A percentile compares a stretch with the other conserved stretches of the same genome.
phyloP scores from a whole-genome alignment of 2,113 vertebrate species.

The Paramisgurnus dabryanus region DNA sequence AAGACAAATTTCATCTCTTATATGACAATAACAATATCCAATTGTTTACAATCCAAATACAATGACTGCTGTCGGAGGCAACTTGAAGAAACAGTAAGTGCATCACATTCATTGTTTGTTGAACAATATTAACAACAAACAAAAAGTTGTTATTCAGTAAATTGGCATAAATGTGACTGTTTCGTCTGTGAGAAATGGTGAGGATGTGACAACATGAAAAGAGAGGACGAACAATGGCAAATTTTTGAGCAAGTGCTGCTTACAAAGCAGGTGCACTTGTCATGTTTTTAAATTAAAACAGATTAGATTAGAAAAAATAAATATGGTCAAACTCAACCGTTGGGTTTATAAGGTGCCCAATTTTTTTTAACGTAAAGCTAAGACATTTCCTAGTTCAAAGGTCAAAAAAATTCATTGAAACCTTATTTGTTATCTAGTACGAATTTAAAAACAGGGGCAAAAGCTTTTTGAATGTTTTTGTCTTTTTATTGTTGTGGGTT shows the following conservation, averaged over 20 bases:
- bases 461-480: too few relatives aligned
- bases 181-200: slow-evolving; percentile 29
- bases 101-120: neutral
- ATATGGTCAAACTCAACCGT: too few relatives aligned
- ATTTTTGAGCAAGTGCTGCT: neutral
- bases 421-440: too few relatives aligned
- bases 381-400: too few relatives aligned
- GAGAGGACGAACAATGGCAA: slow-evolving; percentile 26
- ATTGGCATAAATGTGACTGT: neutral
- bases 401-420: too few relatives aligned
- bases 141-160: neutral
- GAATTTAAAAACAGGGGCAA: too few relatives aligned
- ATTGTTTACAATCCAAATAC: neutral
- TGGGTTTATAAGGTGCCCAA: too few relatives aligned
- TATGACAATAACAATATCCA: slow-evolving; percentile 6
- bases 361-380: too few relatives aligned
- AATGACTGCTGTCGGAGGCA: neutral
- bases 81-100: neutral
- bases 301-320: neutral
- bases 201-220: neutral
- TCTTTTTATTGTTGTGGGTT: too few relatives aligned
- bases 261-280: neutral
- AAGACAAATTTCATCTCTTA: neutral
- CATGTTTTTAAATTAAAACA: slow-evolving; percentile 1
- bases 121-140: slow-evolving; percentile 1